Conservation (phyloP, 2,113 vertebrate species). For the Lonchura striata region DNA sequence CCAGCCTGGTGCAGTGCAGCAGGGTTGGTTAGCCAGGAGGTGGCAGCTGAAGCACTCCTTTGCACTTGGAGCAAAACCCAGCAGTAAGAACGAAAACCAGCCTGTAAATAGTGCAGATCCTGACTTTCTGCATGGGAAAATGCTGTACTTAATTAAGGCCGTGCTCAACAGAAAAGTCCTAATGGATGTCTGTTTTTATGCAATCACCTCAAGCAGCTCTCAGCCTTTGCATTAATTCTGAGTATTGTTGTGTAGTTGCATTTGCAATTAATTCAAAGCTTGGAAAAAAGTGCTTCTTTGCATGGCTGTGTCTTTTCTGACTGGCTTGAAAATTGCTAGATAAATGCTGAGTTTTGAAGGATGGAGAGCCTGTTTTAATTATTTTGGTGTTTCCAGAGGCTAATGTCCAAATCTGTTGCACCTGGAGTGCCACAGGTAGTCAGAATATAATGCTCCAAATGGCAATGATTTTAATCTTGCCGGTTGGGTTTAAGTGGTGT, state of each 20-base stretch:
- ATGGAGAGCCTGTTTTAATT: not conserved
- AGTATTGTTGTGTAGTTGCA: not conserved
- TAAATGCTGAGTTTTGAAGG: not conserved
- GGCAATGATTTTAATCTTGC: not conserved
- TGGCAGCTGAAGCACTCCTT: conserved; percentile 56
- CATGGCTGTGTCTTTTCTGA: not conserved
- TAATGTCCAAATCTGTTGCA: not conserved
- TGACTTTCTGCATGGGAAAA: not conserved
- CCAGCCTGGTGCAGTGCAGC: not conserved
- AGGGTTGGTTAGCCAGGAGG: conserved; percentile 39
- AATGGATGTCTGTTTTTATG: not conserved
- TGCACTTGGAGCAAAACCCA: not conserved
- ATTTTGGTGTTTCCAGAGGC: not conserved
- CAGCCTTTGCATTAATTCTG: not conserved
- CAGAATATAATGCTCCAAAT: not conserved
- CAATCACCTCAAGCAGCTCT: not conserved
- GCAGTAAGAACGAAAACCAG: not conserved
- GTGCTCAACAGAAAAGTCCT: conserved; percentile 5
- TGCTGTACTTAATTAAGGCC: conserved; percentile 17
- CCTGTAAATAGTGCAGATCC: not conserved
- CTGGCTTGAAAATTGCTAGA: not conserved
- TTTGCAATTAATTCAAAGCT: conserved; percentile 43
- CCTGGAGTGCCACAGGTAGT: not conserved
- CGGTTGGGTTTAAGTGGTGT: conserved; percentile 4
- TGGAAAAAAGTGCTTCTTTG: conserved; percentile 8